Evolutionary conservation across 2,888 invertebrate genomes (phyloP), one percentile per base, ranked within the genome.

Genomic region (Agonopterix alstromeriana): DNA sequence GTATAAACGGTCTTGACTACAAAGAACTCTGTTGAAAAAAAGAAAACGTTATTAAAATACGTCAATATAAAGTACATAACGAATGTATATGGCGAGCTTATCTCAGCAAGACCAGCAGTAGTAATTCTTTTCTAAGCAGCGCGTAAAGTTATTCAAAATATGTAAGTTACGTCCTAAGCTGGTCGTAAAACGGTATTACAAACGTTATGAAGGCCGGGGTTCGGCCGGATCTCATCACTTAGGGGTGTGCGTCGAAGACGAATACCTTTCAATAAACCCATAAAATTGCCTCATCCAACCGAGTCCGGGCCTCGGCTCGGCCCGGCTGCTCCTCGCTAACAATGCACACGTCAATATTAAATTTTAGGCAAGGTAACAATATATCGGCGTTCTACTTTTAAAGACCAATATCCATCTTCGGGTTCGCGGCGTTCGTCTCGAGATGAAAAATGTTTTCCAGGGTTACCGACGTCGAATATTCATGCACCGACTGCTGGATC

Each of bases 171-270:
- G 75, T 77, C 73, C 82, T 82, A 79, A 82, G 82, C 80, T 76
- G 75, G 72, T 78, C 83, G 73, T 85, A 85, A 86, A 86, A 82
- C 73, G 69, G 80, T 80, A 84, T 85, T 84, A 84, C 82, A 82
- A 79, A 78, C 82, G 80, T 82, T 83, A 81, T 70, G 79, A 73
- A 79, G 78, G 77, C 77, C 71, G 70, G 79, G 82, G 74, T 77
- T 72, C 76, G 79, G 76, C 71, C 75, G 80, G 80, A 82, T 80
- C 82, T 79, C 83, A 83, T 84, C 80, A 82, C 77, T 82, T 79
- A 81, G 76, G 80, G 78, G 69, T 75, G 77, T 74, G 67, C 73
- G 72, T 67, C 66, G 70, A 74, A 75, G 72, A 70, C 67, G 70
- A 73, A 77, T 77, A 80, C 75, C 75, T 81, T 78, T 76, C 77